phyloP scores from a whole-genome alignment of 2,888 invertebrate species.

The Himalopsyche anomala region DNA sequence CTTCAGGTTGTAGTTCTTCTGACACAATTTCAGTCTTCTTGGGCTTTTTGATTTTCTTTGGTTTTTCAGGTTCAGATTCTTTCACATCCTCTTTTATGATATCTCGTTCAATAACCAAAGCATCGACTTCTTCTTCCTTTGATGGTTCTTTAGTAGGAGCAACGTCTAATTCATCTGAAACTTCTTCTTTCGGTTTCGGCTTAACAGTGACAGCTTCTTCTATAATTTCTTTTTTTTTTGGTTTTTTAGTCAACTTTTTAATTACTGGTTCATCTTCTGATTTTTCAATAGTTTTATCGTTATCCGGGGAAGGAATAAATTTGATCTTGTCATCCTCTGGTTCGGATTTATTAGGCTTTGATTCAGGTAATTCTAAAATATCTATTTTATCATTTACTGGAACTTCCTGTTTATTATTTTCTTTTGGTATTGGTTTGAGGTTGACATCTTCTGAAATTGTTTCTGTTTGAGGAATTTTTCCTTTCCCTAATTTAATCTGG shows the following conservation, averaged over 20 bases:
- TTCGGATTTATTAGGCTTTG: background rate
- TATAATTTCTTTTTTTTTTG: conserved; percentile 63
- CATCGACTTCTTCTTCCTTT: conserved; percentile 63
- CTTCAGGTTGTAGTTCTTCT: conserved; percentile 67
- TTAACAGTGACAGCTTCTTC: conserved; percentile 68
- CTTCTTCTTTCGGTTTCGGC: conserved; percentile 70
- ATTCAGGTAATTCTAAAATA: conserved; percentile 8
- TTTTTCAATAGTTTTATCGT: conserved; percentile 65
- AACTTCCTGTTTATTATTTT: conserved; percentile 68
- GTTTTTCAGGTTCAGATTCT: conserved; percentile 66
- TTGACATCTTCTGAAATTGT: conserved; percentile 69
- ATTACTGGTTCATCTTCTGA: conserved; percentile 66
- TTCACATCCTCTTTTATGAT: conserved; percentile 66
- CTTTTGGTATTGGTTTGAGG: conserved; percentile 69
- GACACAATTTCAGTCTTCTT: conserved; percentile 66
- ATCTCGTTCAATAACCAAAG: conserved; percentile 69
- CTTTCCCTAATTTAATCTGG: conserved; percentile 57
- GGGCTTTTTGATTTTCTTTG: conserved; percentile 6
- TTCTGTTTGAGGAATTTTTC: conserved; percentile 56
- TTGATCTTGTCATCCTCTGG: background rate
- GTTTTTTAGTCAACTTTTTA: conserved; percentile 66
- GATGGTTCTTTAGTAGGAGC: background rate
- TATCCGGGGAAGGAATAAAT: conserved; percentile 21
- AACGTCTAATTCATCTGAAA: conserved; percentile 41
- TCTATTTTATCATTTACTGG: background rate